A percentile compares a stretch with the other conserved stretches of the same genome.
Conservation (phyloP, 2,113 vertebrate species). For the Gadus macrocephalus region DNA sequence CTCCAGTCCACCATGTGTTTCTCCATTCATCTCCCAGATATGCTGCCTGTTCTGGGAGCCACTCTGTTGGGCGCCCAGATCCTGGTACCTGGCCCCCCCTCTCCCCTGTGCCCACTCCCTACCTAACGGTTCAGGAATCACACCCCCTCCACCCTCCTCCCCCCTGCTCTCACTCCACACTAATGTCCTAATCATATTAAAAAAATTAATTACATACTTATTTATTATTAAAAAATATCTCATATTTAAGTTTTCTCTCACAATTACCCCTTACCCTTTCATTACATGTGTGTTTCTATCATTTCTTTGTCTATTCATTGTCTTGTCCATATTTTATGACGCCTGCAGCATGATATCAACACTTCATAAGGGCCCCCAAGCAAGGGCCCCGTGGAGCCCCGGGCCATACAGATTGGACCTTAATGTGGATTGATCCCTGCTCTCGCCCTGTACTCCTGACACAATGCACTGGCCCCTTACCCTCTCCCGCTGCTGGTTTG, state of each 20-base stretch:
- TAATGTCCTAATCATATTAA: too few species aligned
- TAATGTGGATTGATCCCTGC: slow-evolving; percentile 51
- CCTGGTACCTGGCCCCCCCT: not conserved
- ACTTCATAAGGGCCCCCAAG: slow-evolving; percentile 61
- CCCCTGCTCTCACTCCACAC: not conserved
- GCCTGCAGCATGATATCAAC: slow-evolving; percentile 51
- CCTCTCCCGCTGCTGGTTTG: slow-evolving; percentile 11
- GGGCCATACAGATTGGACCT: slow-evolving; percentile 42
- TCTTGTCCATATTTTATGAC: not conserved
- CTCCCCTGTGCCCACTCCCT: too few species aligned
- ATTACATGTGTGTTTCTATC: not conserved
- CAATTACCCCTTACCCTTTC: not conserved
- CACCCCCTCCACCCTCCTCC: not conserved
- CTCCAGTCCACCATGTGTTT: too few species aligned
- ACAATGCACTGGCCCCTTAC: not conserved
- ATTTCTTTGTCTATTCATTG: not conserved
- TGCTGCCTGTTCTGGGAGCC: slow-evolving; percentile 24
- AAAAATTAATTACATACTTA: too few species aligned
- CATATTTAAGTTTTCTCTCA: too few species aligned
- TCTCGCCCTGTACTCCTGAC: not conserved
- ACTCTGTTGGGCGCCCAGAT: slow-evolving; percentile 42
- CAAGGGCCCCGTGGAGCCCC: slow-evolving; percentile 24
- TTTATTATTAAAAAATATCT: too few species aligned
- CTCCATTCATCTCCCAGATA: not conserved
- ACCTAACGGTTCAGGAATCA: not conserved